A percentile compares a stretch with the other conserved stretches of the same genome.
phyloP scores from a whole-genome alignment of 2,113 vertebrate species.

The Embiotoca jacksoni region DNA sequence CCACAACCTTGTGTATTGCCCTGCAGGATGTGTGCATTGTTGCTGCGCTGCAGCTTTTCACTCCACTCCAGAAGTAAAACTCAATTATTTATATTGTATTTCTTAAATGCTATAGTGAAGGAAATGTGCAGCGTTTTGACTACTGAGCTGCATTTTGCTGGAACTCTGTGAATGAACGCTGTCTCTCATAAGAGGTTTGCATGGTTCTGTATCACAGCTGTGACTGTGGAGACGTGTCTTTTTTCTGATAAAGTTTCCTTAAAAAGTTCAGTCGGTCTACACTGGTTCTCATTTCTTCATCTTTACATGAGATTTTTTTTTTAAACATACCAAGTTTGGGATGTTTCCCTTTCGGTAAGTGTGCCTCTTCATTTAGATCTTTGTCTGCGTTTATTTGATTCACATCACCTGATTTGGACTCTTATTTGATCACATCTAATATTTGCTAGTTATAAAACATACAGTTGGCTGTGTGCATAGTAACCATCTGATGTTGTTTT shows the following conservation, averaged over 20 bases:
- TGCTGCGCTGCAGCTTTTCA: neutral
- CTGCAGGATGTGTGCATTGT: neutral
- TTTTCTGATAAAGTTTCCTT: neutral
- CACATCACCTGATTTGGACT: neutral
- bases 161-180: neutral
- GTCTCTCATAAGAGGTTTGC: neutral
- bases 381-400: neutral
- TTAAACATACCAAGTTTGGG: neutral
- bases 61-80: neutral
- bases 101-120: neutral
- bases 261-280: neutral
- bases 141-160: neutral
- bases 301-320: neutral
- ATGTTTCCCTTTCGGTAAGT: neutral
- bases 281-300: neutral
- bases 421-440: slow-evolving; percentile 17
- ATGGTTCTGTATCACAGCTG: too few relatives aligned
- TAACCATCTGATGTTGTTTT: neutral
- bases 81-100: neutral
- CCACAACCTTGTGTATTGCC: neutral
- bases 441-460: slow-evolving; percentile 39
- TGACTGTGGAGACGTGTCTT: rapidly evolving
- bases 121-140: neutral
- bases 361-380: neutral
- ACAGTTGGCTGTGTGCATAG: neutral